Evolutionary conservation across 2,797 vertebrate genomes (phyloP).

Genomic region (Artibeus lituratus): DNA sequence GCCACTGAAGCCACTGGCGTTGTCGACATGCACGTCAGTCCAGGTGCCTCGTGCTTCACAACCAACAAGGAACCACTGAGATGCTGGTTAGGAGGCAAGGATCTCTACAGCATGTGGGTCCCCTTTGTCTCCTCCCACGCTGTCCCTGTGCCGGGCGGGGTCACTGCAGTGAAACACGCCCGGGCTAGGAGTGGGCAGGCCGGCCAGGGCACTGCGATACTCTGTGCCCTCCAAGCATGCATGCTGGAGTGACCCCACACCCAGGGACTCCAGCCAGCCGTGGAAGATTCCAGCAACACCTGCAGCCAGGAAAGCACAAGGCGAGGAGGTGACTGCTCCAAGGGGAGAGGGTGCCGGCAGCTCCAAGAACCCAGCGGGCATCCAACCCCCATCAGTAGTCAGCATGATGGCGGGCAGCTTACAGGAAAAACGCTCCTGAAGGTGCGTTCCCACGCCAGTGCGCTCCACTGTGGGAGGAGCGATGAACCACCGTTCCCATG

Average conservation of each 20-base stretch:
- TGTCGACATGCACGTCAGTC: background rate
- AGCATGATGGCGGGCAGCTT: background rate
- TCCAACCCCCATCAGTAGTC: too few relatives aligned
- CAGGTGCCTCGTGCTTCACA: background rate
- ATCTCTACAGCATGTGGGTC: too few relatives aligned
- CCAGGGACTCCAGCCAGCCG: background rate
- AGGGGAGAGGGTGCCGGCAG: background rate
- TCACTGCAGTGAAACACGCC: background rate
- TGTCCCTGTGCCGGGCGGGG: background rate
- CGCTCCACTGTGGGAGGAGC: accelerated
- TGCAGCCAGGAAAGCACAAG: background rate
- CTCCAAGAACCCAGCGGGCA: background rate
- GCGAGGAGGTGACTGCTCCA: background rate
- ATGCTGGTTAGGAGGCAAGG: accelerated
- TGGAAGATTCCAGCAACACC: background rate
- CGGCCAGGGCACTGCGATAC: accelerated
- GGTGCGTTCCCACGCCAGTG: background rate
- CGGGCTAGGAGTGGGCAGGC: background rate
- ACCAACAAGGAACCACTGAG: accelerated
- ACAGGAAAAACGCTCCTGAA: background rate
- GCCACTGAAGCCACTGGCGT: too few relatives aligned
- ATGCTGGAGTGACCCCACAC: accelerated
- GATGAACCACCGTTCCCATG: background rate
- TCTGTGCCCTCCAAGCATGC: accelerated
- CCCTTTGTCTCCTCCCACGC: background rate